Base-by-base conservation (phyloP, 2,797 vertebrate genomes). In the Propithecus perrieri region DNA sequence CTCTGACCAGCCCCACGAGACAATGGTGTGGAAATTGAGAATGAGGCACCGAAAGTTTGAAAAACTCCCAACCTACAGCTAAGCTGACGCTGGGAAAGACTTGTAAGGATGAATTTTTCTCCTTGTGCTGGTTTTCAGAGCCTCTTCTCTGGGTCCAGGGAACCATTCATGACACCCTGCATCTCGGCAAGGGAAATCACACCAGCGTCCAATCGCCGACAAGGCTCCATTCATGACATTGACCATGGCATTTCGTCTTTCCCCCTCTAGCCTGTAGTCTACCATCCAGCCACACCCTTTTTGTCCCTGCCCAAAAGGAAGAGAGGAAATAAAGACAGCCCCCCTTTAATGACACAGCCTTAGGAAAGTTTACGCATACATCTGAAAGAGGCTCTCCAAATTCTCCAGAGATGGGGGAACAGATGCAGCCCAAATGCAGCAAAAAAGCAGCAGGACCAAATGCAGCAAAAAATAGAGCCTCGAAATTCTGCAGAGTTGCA, bases 1-100 rank as follows among this genome's bases (percentile, higher is more conserved):
- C 72, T 92, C 72, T n/a, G 41, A 96, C 93, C 89, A 79, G 81
- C 17, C 94, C 87, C 90, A 12, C 15, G 96, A 97, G 97, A 94
- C n/a, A 43, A 96, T 2, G 24, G 85, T 84, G 53, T 94, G 46
- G 83, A 90, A 94, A 93, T 3, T 30, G 26, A 89, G 86, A 95
- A 75, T 83, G 41, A 94, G 43, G 48, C 53, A 85, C 24, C 30
- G 14, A 72, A 96, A 94, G 88, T 93, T 92, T 74, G 67, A 74
- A 95, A 81, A 80, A 69, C 75, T 97, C 89, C 94, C 80, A 74
- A 86, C 24, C 80, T 30, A 46, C 30, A 50, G 43, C 74, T 57
- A 72, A 80, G 46, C 80, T n/a, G 33, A 83, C 38, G 33, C 35
- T 55, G 53, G 22, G 18, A 69, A 35, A 22, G 55, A 63, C 8